phyloP scores from a whole-genome alignment of 2,888 invertebrate species.

The Heterodera filipjevi region DNA sequence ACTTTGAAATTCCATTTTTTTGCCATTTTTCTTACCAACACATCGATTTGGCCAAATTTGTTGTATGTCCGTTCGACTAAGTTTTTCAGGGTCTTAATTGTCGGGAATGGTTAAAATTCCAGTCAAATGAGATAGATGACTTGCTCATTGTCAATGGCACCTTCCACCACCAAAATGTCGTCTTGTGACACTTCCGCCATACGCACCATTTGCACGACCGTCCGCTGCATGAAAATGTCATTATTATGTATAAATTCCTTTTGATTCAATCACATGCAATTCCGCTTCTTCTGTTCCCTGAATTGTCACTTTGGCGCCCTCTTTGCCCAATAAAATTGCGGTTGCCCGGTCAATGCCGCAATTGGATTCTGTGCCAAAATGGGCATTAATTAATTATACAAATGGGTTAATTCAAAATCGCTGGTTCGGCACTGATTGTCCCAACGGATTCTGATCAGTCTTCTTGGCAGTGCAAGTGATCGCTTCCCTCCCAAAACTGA shows the following conservation, averaged over 20 bases:
- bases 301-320: slow-evolving; percentile 35
- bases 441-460: no score
- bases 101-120: no score
- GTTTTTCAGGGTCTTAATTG: slow-evolving; percentile 28
- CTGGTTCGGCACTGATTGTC: neutral
- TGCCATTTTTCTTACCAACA: slow-evolving; percentile 20
- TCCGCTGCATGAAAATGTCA: neutral
- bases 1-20: neutral
- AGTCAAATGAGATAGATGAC: neutral
- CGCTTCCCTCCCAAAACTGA: no score
- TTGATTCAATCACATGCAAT: slow-evolving; percentile 19
- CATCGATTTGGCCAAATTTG: slow-evolving; percentile 32
- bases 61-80: slow-evolving; percentile 28
- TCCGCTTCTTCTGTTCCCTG: slow-evolving; percentile 34
- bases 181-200: slow-evolving; percentile 25
- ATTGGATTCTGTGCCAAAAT: slow-evolving; percentile 20
- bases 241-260: neutral
- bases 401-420: neutral
- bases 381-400: neutral
- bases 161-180: slow-evolving; percentile 35
- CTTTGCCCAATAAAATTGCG: slow-evolving; percentile 33
- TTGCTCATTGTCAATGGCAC: slow-evolving; percentile 33
- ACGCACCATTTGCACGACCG: slow-evolving; percentile 27
- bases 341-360: slow-evolving; percentile 35
- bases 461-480: no score